phyloP scores from a whole-genome alignment of 2,113 vertebrate species.

The Lota lota region DNA sequence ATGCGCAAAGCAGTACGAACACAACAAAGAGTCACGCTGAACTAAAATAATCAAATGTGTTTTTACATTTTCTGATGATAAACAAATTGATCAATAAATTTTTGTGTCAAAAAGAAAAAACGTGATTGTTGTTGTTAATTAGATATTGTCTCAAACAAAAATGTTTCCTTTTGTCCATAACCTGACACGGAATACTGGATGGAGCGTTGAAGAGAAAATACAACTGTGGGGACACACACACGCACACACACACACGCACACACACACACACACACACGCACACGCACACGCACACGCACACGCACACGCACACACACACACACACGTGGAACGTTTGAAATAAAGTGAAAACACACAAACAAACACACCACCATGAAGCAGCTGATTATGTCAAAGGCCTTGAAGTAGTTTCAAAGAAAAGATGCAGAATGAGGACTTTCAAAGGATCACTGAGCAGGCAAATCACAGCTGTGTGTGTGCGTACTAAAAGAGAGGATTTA shows the following conservation, averaged over 20 bases:
- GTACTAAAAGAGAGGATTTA: not conserved
- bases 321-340: not conserved
- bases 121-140: too few relatives aligned
- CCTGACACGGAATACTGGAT: too few relatives aligned
- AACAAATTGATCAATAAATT: too few relatives aligned
- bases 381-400: conserved; percentile 23
- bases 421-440: conserved; percentile 21
- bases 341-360: not conserved
- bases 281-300: not conserved
- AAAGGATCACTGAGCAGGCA: conserved; percentile 18
- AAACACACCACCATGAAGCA: conserved; percentile 9
- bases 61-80: too few relatives aligned
- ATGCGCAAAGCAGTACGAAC: too few relatives aligned
- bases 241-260: not conserved
- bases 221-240: too few relatives aligned
- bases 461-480: conserved; percentile 1
- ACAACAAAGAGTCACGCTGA: too few relatives aligned
- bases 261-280: not conserved
- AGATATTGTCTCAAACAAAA: too few relatives aligned
- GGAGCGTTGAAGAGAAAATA: too few relatives aligned
- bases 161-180: too few relatives aligned
- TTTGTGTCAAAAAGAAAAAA: too few relatives aligned
- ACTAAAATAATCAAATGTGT: too few relatives aligned
- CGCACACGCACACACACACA: conserved; percentile 3
- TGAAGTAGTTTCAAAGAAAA: conserved; percentile 29